Base-by-base conservation (phyloP, 2,113 vertebrate genomes). In the Mobula birostris region DNA sequence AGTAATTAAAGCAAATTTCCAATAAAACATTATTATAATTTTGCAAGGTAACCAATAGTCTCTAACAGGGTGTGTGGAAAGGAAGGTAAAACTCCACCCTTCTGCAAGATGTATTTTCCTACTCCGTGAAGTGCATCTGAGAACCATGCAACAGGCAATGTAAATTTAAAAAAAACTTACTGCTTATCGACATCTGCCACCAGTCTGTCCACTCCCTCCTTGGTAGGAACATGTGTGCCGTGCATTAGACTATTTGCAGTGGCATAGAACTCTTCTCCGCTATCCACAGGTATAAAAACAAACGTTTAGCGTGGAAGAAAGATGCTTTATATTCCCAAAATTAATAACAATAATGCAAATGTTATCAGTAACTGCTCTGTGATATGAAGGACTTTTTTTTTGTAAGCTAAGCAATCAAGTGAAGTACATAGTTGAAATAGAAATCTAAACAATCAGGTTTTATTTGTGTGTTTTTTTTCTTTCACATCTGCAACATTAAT, bases 121-220 rank as follows among this genome's bases (percentile, higher is more conserved):
- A 11, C 1, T 90, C 61, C n/a, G 2, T 66, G 66, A 32, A 19
- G 29, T 7, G 32, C 2, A 90, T 32, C 40, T 83, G 58, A 27
- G 48, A 87, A n/a, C 66, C 32, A 93, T 32, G 15, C 14, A 93
- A 27, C 58, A 61, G 11, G 24, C 32, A 68, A 58, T 58, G 56
- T 12, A 40, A 9, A 27, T 58, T n/a, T 0, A 0, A 15, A 11
- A 74, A 74, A 36, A 19, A 97, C 98, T 98, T 96, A 99, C 98
- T 99, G 98, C 95, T 98, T 99, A 94, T 99, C 98, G 40, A 99
- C 97, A 91, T 99, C 98, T 0, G 97, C 96, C 74, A 99, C 98
- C 98, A 99, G 99, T 94, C 98, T 98, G 87, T 99, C 98, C 19
- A 99, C 95, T 8, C 98, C 98, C 0, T 98, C 97, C 95, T 97